A percentile compares a stretch with the other conserved stretches of the same genome.
Evolutionary conservation across 2,797 vertebrate genomes (phyloP).

Genomic region (Chelon auratus): DNA sequence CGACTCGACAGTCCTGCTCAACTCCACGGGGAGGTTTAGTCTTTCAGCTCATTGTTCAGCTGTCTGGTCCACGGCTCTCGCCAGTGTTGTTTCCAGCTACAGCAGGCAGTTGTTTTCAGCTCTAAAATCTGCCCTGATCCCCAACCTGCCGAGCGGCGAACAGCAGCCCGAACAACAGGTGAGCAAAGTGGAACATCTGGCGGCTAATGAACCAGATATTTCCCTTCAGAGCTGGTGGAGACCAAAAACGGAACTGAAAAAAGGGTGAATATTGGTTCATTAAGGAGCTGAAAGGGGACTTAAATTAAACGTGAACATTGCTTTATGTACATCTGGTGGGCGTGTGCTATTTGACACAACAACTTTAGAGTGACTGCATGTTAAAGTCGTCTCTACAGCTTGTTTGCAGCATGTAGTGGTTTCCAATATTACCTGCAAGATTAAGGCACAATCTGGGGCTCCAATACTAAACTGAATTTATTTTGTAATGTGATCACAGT

Average conservation of each 20-base stretch:
- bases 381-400: not conserved
- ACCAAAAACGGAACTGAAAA: slow-evolving; percentile 1
- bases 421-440: too few relatives aligned
- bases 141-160: not conserved
- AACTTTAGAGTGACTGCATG: not conserved
- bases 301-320: not conserved
- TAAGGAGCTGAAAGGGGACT: not conserved
- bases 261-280: not conserved
- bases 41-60: slow-evolving; percentile 1
- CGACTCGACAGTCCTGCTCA: not conserved
- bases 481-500: not conserved
- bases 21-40: not conserved
- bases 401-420: not conserved
- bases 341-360: not conserved
- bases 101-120: not conserved
- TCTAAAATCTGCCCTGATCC: not conserved
- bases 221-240: slow-evolving; percentile 8
- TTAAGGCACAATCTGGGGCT: not conserved
- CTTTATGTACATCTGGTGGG: not conserved
- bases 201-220: not conserved
- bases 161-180: not conserved
- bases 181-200: slow-evolving; percentile 3
- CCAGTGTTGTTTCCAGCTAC: not conserved
- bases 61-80: not conserved
- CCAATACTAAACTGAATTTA: not conserved